Conservation (phyloP, 2,888 invertebrate species). For the Dryomyza anilis region DNA sequence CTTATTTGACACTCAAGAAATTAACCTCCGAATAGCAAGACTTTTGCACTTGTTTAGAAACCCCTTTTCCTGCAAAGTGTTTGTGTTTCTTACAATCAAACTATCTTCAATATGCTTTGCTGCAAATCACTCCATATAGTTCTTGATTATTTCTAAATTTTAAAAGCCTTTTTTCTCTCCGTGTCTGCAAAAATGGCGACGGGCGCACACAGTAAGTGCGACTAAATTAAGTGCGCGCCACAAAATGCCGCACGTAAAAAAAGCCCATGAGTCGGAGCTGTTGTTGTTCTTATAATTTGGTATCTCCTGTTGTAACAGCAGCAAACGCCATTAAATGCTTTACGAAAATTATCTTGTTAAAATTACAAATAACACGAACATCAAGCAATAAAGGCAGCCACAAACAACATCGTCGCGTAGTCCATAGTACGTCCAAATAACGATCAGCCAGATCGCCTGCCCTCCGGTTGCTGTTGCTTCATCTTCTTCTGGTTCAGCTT, state of each 20-base stretch:
- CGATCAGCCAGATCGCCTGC: not conserved
- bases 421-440: not conserved
- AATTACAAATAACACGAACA: constrained; percentile 60
- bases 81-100: too few species aligned
- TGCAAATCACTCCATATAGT: too few species aligned
- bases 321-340: constrained; percentile 53
- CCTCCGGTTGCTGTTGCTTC: not conserved
- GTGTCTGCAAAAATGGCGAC: not conserved
- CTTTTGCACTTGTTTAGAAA: too few species aligned
- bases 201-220: constrained; percentile 39
- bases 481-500: too few species aligned
- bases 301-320: not conserved
- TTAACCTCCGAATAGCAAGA: too few species aligned
- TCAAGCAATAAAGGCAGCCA: constrained; percentile 46
- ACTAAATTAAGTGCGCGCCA: constrained; percentile 43
- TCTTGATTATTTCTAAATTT: too few species aligned
- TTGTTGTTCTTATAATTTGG: not conserved
- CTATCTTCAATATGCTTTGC: too few species aligned
- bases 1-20: too few species aligned
- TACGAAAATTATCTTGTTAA: constrained; percentile 59
- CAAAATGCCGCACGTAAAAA: constrained; percentile 33
- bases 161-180: too few species aligned
- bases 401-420: not conserved
- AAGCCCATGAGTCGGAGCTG: not conserved
- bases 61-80: too few species aligned